Evolutionary conservation across 2,888 invertebrate species (phyloP).

Genomic region (Schrankia costaestrigalis): DNA sequence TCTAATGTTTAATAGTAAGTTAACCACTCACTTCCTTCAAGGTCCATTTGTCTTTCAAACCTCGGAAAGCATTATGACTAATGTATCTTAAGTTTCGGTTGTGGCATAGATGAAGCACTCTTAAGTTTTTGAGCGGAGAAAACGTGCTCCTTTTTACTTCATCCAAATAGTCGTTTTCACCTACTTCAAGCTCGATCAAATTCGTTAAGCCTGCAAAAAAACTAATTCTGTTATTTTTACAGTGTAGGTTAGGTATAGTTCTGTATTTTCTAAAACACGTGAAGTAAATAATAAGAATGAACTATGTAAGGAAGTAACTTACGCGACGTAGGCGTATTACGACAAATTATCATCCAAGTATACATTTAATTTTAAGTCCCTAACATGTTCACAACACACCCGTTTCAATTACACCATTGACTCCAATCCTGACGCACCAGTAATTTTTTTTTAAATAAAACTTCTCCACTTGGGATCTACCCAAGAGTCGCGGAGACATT

Average conservation of each 20-base stretch:
- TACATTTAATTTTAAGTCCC: too few relatives aligned
- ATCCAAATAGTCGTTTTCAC: conserved; percentile 77
- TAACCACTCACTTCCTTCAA: conserved; percentile 79
- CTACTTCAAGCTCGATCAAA: conserved; percentile 81
- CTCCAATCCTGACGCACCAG: too few relatives aligned
- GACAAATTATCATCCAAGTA: too few relatives aligned
- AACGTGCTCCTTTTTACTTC: conserved; percentile 79
- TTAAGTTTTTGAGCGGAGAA: conserved; percentile 66
- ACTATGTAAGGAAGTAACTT: too few relatives aligned
- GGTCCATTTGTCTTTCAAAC: conserved; percentile 71
- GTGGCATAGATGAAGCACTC: conserved; percentile 71
- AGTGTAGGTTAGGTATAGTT: conserved; percentile 21
- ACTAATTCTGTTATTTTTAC: conserved; percentile 32
- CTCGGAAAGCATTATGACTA: conserved; percentile 81
- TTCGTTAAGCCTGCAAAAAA: conserved; percentile 72
- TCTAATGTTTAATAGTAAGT: too few relatives aligned
- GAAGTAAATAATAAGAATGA: too few relatives aligned
- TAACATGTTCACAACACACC: too few relatives aligned
- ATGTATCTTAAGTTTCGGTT: conserved; percentile 78
- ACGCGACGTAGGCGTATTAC: too few relatives aligned
- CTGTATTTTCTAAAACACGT: too few relatives aligned
- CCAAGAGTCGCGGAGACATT: too few relatives aligned
- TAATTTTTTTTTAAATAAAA: too few relatives aligned
- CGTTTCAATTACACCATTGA: too few relatives aligned
- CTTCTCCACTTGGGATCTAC: conserved; percentile 1